These are phyloP conservation scores for Thyatira batis DNA, from an alignment of 2,888 invertebrate species.

Conservation along the genomic window DNA sequence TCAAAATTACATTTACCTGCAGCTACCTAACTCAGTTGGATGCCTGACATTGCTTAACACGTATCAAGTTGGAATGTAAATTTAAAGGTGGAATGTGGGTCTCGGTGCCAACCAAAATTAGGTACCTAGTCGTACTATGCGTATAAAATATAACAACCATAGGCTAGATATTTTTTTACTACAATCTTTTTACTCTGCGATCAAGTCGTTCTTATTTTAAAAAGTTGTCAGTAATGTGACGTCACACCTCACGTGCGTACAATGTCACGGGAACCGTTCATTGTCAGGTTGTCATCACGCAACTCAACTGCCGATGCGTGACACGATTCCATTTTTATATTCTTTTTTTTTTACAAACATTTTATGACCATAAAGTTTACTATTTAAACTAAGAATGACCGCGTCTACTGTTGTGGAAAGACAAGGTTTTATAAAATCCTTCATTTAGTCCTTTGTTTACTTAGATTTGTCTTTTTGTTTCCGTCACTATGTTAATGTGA, in stretches of 20 bases:
- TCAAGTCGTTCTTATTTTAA: slow-evolving; percentile 8
- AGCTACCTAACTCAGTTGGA: too few relatives aligned
- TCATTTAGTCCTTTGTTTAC: neutral
- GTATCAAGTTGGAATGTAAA: too few relatives aligned
- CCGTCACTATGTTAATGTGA: neutral
- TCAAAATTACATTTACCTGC: too few relatives aligned
- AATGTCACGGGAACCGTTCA: slow-evolving; percentile 63
- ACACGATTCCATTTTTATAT: slow-evolving; percentile 40
- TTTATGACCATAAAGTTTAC: neutral
- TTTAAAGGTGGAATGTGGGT: too few relatives aligned
- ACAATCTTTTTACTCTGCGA: too few relatives aligned
- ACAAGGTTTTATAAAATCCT: neutral
- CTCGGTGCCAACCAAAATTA: too few relatives aligned
- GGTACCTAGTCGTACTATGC: too few relatives aligned
- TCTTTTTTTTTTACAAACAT: neutral
- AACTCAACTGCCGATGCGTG: slow-evolving; percentile 44
- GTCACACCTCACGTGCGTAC: slow-evolving; percentile 34
- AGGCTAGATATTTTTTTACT: too few relatives aligned
- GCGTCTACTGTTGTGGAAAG: neutral
- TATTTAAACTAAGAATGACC: too few relatives aligned
- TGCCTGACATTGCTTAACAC: too few relatives aligned
- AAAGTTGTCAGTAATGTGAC: slow-evolving; percentile 23
- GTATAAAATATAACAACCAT: too few relatives aligned
- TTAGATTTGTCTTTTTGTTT: neutral
- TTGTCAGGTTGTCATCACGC: slow-evolving; percentile 36